phyloP scores from a whole-genome alignment of 2,888 invertebrate genomes.

The Cheilosia soror region DNA sequence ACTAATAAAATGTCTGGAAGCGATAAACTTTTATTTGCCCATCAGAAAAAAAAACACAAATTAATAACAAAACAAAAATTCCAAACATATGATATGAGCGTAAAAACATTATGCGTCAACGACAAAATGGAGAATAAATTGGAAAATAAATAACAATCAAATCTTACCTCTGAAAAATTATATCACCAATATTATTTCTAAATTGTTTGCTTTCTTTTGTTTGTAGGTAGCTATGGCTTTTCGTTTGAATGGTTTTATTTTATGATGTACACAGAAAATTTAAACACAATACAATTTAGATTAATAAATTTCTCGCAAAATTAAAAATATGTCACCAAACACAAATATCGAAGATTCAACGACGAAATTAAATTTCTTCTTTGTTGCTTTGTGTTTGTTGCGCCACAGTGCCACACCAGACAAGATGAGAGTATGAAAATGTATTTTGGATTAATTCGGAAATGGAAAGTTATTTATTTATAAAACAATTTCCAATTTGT shows the following conservation, averaged over 20 bases:
- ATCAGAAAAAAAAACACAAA: slow-evolving; percentile 38
- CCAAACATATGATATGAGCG: not conserved
- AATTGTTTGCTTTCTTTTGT: slow-evolving; percentile 2
- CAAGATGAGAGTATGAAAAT: slow-evolving; percentile 48
- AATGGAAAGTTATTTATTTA: slow-evolving; percentile 74
- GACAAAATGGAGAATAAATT: slow-evolving; percentile 15
- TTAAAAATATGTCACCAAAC: slow-evolving; percentile 28
- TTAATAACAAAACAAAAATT: slow-evolving; percentile 2
- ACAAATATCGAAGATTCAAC: slow-evolving; percentile 4
- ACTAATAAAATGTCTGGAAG: slow-evolving; percentile 17
- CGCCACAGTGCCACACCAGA: slow-evolving; percentile 14
- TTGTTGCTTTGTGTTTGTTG: slow-evolving; percentile 15
- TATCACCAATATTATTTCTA: not conserved
- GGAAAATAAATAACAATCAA: too few species aligned
- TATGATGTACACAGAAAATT: slow-evolving; percentile 46
- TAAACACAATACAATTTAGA: slow-evolving; percentile 46
- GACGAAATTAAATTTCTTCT: not conserved
- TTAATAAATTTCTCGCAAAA: slow-evolving; percentile 25
- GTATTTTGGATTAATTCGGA: slow-evolving; percentile 63
- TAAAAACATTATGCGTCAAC: not conserved
- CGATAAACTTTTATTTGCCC: slow-evolving; percentile 48
- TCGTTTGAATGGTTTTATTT: slow-evolving; percentile 17
- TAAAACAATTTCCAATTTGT: slow-evolving; percentile 60
- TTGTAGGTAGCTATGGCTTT: not conserved
- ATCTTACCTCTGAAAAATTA: slow-evolving; percentile 23